Percentiles rank a stretch among this genome's conserved stretches.
These are phyloP conservation scores for Cebuella pygmaea DNA, from an alignment of 2,797 vertebrate genomes.

Conservation along the genomic window DNA sequence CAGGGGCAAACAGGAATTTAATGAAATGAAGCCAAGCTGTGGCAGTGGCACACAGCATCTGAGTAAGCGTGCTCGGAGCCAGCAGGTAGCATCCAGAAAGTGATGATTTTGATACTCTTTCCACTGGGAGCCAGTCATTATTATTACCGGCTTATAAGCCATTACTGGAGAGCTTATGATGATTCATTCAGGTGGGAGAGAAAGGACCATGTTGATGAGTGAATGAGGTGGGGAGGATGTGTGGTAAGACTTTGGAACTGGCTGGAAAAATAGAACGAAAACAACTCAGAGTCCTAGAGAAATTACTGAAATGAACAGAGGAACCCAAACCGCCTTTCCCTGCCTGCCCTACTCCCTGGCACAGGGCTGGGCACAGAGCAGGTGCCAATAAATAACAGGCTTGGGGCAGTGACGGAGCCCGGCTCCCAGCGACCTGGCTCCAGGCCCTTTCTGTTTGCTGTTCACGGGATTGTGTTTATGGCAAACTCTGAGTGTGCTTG, in stretches of 20 bases:
- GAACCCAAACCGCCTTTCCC: background rate
- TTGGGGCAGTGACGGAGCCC: background rate
- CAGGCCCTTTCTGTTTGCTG: background rate
- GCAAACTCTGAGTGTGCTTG: background rate
- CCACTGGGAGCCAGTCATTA: background rate
- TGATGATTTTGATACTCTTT: background rate
- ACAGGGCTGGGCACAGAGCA: background rate
- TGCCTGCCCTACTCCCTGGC: background rate
- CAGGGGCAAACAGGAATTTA: background rate
- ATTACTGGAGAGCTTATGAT: background rate
- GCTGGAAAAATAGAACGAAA: conserved; percentile 34
- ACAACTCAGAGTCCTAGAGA: background rate
- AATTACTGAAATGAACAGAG: background rate
- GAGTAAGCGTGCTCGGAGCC: background rate
- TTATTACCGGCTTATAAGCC: background rate
- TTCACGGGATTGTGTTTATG: background rate
- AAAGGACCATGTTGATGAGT: background rate
- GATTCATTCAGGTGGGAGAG: background rate
- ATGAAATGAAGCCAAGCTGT: background rate
- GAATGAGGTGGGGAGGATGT: background rate
- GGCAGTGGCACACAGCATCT: background rate
- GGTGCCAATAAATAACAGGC: background rate
- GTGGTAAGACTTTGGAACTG: conserved; percentile 18
- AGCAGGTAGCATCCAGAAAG: background rate
- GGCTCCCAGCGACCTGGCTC: background rate